Conservation (phyloP, 1,140 invertebrate species). For the Homarus americanus region DNA sequence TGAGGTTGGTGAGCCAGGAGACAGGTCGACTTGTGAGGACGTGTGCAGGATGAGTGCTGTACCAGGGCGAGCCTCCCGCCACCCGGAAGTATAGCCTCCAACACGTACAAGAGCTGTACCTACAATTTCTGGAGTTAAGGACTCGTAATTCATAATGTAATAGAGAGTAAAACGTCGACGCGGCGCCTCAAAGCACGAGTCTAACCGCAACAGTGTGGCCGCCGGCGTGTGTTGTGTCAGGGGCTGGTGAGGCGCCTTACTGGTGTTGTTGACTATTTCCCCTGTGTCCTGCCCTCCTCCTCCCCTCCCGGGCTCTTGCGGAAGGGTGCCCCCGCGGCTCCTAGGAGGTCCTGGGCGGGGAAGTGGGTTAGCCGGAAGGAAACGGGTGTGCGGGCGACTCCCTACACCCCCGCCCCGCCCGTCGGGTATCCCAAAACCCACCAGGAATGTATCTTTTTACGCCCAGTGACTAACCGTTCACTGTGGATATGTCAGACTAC, state of each 20-base stretch:
- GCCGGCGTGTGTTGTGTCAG: background rate
- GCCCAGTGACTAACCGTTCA: background rate
- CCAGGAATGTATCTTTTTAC: slow-evolving; percentile 20
- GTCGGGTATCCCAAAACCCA: background rate
- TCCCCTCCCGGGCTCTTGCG: background rate
- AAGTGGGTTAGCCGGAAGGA: slow-evolving; percentile 33
- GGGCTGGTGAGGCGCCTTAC: background rate
- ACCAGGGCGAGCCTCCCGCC: background rate
- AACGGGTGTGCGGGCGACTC: background rate
- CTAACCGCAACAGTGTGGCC: background rate
- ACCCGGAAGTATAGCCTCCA: background rate
- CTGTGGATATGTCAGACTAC: background rate
- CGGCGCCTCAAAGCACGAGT: background rate
- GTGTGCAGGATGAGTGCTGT: too few species aligned
- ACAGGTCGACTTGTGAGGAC: too few species aligned
- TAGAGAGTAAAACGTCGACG: background rate
- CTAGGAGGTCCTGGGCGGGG: background rate
- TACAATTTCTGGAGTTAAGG: background rate
- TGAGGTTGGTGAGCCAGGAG: too few species aligned
- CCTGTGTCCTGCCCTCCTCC: slow-evolving; percentile 1
- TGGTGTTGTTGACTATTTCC: background rate
- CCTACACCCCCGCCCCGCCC: background rate
- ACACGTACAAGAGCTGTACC: background rate
- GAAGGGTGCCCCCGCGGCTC: too few species aligned
- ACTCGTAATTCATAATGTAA: background rate